Percentiles rank a stretch among this genome's conserved stretches.
phyloP scores from a whole-genome alignment of 2,113 vertebrate genomes.

The Tonatia bakeri region DNA sequence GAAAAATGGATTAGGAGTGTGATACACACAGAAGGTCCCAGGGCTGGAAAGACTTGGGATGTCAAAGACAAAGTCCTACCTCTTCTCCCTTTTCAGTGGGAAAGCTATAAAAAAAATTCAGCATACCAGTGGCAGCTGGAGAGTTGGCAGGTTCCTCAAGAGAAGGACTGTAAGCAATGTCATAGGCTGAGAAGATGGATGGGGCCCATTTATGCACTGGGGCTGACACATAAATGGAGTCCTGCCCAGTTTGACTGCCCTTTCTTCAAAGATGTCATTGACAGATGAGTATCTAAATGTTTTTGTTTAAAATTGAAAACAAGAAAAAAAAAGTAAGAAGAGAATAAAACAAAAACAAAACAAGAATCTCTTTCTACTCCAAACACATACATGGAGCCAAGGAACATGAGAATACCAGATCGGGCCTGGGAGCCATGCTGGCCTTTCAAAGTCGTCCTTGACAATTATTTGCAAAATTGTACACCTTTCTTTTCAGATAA shows the following conservation, averaged over 20 bases:
- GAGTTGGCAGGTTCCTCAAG: slow-evolving; percentile 38
- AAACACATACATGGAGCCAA: background rate
- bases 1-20: background rate
- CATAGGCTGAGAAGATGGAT: slow-evolving; percentile 55
- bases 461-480: slow-evolving; percentile 39
- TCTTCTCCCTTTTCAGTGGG: background rate
- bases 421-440: background rate
- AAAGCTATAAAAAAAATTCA: slow-evolving; percentile 35
- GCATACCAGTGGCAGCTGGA: slow-evolving; percentile 20
- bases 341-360: slow-evolving; percentile 30
- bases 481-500: slow-evolving; percentile 47
- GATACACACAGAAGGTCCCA: background rate
- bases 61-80: background rate
- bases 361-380: slow-evolving; percentile 25
- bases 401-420: background rate
- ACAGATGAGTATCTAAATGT: slow-evolving; percentile 54
- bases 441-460: slow-evolving; percentile 1
- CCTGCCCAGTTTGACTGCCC: background rate
- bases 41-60: background rate
- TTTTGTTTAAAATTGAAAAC: slow-evolving; percentile 63
- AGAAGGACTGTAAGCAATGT: slow-evolving; percentile 39
- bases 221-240: slow-evolving; percentile 49
- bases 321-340: background rate
- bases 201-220: slow-evolving; percentile 28
- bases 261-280: slow-evolving; percentile 63